phyloP scores from a whole-genome alignment of 2,113 vertebrate species.

The Columba livia region DNA sequence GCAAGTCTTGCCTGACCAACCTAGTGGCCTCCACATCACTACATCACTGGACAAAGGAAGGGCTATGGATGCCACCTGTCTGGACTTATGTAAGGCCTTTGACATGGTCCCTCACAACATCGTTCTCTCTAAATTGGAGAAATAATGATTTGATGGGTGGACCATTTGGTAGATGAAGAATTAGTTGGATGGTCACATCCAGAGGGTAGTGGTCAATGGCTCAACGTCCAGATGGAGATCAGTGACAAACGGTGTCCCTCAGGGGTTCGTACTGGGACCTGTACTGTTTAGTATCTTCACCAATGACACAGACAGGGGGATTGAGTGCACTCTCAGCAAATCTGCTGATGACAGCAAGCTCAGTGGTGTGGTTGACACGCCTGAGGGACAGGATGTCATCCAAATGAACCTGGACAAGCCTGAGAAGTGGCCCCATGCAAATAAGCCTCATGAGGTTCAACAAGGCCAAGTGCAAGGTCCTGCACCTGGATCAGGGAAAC shows the following conservation, averaged over 20 bases:
- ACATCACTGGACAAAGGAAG: background rate
- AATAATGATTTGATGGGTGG: background rate
- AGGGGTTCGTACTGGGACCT: background rate
- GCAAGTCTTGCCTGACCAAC: background rate
- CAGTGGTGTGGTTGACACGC: accelerated
- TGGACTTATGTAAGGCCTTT: background rate
- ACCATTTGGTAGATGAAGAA: background rate
- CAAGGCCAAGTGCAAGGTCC: background rate
- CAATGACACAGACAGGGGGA: background rate
- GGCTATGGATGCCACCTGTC: background rate
- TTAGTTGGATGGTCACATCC: background rate
- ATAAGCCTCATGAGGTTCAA: background rate
- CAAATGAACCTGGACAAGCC: background rate
- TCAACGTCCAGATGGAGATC: background rate
- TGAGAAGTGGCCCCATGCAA: accelerated
- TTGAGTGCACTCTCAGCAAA: background rate
- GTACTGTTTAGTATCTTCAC: background rate
- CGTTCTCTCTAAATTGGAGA: background rate
- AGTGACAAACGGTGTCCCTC: background rate
- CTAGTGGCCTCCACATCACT: background rate
- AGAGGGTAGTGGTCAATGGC: background rate
- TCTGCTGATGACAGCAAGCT: background rate
- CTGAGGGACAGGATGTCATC: background rate
- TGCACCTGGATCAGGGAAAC: accelerated
- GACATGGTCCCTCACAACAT: background rate